Percentiles rank a stretch among this genome's conserved stretches.
These are phyloP conservation scores for Busseola fusca DNA, from an alignment of 2,888 invertebrate species.

Conservation along the genomic window DNA sequence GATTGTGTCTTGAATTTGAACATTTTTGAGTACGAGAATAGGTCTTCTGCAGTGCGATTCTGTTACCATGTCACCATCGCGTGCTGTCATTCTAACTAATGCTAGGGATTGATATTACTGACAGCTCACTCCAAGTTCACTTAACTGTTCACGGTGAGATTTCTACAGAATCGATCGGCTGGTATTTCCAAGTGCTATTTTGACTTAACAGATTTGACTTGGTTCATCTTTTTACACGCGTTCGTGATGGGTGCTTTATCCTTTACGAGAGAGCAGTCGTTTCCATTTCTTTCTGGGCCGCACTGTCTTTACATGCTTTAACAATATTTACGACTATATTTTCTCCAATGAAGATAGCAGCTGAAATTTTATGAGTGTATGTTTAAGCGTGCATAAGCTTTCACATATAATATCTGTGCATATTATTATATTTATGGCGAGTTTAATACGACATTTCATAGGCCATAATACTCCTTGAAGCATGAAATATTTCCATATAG, in stretches of 20 bases:
- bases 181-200: too few species aligned
- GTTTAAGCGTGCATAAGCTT: conserved; percentile 39
- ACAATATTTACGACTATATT: conserved; percentile 25
- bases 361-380: conserved; percentile 30
- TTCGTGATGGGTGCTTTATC: background rate
- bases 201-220: background rate
- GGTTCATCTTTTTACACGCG: background rate
- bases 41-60: too few species aligned
- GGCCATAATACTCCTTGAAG: conserved; percentile 26
- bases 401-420: conserved; percentile 29
- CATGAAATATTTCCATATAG: conserved; percentile 16
- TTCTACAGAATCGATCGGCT: too few species aligned
- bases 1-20: too few species aligned
- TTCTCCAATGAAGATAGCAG: conserved; percentile 22
- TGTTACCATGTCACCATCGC: too few species aligned
- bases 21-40: too few species aligned
- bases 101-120: too few species aligned
- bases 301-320: background rate
- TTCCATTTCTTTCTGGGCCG: background rate
- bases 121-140: too few species aligned
- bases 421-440: conserved; percentile 30
- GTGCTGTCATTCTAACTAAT: too few species aligned
- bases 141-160: too few species aligned
- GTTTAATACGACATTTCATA: conserved; percentile 22
- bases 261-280: background rate